Evolutionary conservation across 1,140 invertebrate genomes (phyloP).

Genomic region (Nephila pilipes): DNA sequence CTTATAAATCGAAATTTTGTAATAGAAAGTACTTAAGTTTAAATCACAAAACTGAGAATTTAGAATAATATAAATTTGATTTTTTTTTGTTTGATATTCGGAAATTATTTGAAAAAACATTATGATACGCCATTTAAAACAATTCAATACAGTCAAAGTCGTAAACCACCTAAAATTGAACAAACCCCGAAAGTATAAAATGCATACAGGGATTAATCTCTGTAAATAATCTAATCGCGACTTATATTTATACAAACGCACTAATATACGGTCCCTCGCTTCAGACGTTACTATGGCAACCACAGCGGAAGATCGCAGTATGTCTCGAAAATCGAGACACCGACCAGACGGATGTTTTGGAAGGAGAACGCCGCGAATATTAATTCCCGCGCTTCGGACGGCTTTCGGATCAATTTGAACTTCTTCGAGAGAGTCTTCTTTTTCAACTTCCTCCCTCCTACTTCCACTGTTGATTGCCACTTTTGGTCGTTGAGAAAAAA

Average conservation of each 20-base stretch:
- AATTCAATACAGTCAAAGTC: too few relatives aligned
- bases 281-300: constrained; percentile 26
- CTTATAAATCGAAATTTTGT: too few relatives aligned
- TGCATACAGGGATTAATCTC: too few relatives aligned
- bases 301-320: not conserved
- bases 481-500: not conserved
- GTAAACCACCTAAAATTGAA: too few relatives aligned
- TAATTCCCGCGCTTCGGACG: constrained; percentile 38
- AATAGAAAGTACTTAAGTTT: too few relatives aligned
- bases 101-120: too few relatives aligned
- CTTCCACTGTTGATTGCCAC: not conserved
- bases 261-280: not conserved
- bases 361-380: constrained; percentile 11
- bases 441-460: not conserved
- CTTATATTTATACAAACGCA: not conserved
- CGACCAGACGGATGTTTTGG: constrained; percentile 8
- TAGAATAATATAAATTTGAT: too few relatives aligned
- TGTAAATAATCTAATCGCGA: not conserved
- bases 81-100: too few relatives aligned
- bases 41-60: too few relatives aligned
- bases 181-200: too few relatives aligned
- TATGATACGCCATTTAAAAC: too few relatives aligned
- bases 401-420: constrained; percentile 10
- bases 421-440: not conserved
- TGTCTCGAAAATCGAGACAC: constrained; percentile 60